phyloP scores from a whole-genome alignment of 2,113 vertebrate genomes.

The Ptilonorhynchus violaceus region DNA sequence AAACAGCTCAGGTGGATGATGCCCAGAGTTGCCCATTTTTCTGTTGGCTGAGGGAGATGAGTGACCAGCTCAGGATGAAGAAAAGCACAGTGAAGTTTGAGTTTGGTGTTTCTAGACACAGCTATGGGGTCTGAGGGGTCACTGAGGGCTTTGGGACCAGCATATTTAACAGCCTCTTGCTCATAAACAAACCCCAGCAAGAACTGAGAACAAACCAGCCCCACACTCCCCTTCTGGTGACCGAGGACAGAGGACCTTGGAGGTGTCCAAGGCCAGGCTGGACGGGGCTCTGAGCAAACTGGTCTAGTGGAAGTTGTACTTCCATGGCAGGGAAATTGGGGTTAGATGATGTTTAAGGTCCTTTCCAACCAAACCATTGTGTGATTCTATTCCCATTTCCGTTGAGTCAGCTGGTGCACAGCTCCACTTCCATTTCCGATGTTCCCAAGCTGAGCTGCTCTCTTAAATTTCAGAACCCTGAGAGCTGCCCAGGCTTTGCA shows the following conservation, averaged over 20 bases:
- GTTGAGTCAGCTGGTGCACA: rapidly evolving
- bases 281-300: background rate
- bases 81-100: rapidly evolving
- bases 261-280: background rate
- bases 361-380: background rate
- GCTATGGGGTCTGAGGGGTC: background rate
- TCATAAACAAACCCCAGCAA: background rate
- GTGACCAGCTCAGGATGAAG: background rate
- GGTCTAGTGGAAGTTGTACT: background rate
- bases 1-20: background rate
- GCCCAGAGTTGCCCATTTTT: background rate
- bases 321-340: background rate
- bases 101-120: background rate
- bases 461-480: background rate
- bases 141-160: background rate
- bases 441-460: background rate
- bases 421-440: background rate
- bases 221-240: background rate
- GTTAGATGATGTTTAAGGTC: background rate
- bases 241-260: background rate
- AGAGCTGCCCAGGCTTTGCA: background rate
- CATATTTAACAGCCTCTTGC: rapidly evolving
- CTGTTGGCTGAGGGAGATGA: background rate
- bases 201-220: background rate
- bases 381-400: background rate